A percentile compares a stretch with the other conserved stretches of the same genome.
These are phyloP conservation scores for Sminthurides aquaticus DNA, from an alignment of 2,888 invertebrate species.

Conservation along the genomic window DNA sequence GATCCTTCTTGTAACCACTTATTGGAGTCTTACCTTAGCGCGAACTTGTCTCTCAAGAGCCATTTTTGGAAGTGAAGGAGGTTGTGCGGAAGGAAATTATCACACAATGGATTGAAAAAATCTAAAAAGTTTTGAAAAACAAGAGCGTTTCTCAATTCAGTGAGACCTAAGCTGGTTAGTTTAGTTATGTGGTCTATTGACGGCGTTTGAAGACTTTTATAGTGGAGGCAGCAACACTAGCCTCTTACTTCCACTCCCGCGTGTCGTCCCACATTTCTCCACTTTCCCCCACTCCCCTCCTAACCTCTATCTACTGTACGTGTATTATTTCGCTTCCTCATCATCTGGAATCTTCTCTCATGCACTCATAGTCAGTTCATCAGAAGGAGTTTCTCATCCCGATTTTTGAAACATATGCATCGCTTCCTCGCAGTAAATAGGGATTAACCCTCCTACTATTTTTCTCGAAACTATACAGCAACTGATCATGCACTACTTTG, in stretches of 20 bases:
- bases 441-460: background rate
- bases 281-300: background rate
- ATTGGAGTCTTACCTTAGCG: slow-evolving; percentile 65
- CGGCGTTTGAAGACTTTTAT: slow-evolving; percentile 22
- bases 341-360: slow-evolving; percentile 21
- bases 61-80: slow-evolving; percentile 52
- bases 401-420: background rate
- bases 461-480: background rate
- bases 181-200: slow-evolving; percentile 22
- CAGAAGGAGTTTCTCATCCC: background rate
- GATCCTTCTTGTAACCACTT: too few species aligned
- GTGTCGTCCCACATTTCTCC: slow-evolving; percentile 23
- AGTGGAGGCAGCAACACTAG: slow-evolving; percentile 7
- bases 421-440: too few species aligned
- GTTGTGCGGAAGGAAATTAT: slow-evolving; percentile 1
- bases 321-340: slow-evolving; percentile 11
- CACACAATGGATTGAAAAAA: slow-evolving; percentile 5
- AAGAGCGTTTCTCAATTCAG: too few species aligned
- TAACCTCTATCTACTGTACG: background rate
- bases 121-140: background rate
- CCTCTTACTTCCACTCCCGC: slow-evolving; percentile 13
- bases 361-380: background rate
- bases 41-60: slow-evolving; percentile 88
- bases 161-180: slow-evolving; percentile 16
- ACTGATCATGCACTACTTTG: background rate